Conservation (phyloP, 35 echinoderm and acorn worm species). For the Patiria miniata region DNA sequence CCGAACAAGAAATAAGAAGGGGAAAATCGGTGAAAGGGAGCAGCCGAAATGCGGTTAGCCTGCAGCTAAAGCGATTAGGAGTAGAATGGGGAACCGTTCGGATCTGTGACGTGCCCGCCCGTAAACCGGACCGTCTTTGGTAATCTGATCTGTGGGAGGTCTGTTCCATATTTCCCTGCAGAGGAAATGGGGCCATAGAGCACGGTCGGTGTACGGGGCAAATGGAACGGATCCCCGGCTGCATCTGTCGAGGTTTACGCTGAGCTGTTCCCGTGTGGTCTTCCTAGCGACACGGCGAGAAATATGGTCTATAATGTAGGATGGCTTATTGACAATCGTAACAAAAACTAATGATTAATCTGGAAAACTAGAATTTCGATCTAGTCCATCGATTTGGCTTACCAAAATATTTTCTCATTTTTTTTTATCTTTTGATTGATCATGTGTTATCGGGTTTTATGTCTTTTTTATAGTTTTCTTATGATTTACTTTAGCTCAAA, state of each 20-base stretch:
- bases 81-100: slow-evolving; percentile 4
- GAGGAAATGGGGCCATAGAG: slow-evolving; percentile 23
- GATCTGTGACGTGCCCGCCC: not conserved
- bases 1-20: not conserved
- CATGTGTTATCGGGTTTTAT: too few relatives aligned
- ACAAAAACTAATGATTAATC: too few relatives aligned
- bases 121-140: not conserved
- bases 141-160: slow-evolving; percentile 6
- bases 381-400: too few relatives aligned
- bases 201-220: not conserved
- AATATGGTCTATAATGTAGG: too few relatives aligned
- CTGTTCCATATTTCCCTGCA: slow-evolving; percentile 22
- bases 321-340: too few relatives aligned
- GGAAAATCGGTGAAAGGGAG: not conserved
- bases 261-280: too few relatives aligned
- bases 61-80: slow-evolving; percentile 6
- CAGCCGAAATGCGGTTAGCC: not conserved
- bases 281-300: too few relatives aligned
- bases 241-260: slow-evolving; percentile 18
- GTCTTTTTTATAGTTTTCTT: too few relatives aligned
- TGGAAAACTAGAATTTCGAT: too few relatives aligned
- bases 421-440: too few relatives aligned
- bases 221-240: slow-evolving; percentile 12
- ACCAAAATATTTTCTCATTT: too few relatives aligned
- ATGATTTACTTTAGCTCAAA: too few relatives aligned